These are phyloP conservation scores for Scaptomyza pallida DNA, from an alignment of 1,140 invertebrate species.

Conservation along the genomic window DNA sequence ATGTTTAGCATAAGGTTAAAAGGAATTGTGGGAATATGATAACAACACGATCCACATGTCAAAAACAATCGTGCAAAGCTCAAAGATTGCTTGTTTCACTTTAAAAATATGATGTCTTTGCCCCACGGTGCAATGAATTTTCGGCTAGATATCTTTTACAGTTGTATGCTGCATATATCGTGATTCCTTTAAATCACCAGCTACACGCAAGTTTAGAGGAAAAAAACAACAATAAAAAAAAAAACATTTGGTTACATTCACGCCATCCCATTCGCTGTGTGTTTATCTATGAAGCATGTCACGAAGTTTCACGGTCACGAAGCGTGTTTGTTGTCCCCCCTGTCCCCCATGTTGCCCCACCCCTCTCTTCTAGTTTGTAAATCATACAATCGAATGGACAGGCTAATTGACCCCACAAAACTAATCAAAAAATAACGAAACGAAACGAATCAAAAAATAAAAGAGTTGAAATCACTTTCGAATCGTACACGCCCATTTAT, in stretches of 20 bases:
- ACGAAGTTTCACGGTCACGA: conserved; percentile 71
- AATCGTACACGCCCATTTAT: conserved; percentile 71
- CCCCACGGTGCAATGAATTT: neutral
- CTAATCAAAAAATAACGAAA: conserved; percentile 31
- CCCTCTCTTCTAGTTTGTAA: neutral
- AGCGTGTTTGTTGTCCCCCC: conserved; percentile 18
- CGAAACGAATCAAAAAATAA: neutral
- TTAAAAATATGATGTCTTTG: neutral
- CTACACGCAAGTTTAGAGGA: conserved; percentile 32
- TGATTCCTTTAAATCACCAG: conserved; percentile 37
- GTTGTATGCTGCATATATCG: conserved; percentile 19
- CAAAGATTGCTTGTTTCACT: no score
- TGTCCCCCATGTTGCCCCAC: neutral
- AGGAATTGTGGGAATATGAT: no score
- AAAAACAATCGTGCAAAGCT: no score
- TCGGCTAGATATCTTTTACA: conserved; percentile 18
- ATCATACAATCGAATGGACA: conserved; percentile 13
- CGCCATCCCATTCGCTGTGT: conserved; percentile 25
- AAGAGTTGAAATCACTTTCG: conserved; percentile 67
- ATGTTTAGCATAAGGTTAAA: no score
- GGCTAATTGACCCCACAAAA: conserved; percentile 30
- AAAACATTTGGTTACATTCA: conserved; percentile 38
- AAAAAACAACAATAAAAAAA: conserved; percentile 2
- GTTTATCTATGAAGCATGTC: conserved; percentile 48
- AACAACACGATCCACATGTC: no score